Evolutionary conservation across 2,888 invertebrate genomes (phyloP), one percentile per base, ranked within the genome.

Genomic region (Exocentrus adspersus): DNA sequence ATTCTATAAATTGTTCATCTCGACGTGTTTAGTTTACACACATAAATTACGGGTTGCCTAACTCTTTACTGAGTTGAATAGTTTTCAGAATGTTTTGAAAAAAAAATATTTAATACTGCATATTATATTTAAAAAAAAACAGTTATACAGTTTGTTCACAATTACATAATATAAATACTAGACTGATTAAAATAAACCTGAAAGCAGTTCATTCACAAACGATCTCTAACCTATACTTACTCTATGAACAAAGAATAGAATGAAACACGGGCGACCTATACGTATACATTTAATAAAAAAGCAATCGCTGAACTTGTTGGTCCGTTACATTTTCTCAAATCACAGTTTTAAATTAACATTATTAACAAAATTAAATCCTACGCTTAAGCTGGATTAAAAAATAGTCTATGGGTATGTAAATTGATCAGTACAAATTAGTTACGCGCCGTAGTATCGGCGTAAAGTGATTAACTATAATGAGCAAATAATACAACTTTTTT

Each of bases 301-400:
- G 67, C 64, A 53, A 60, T 42, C 14, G 28, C 48, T 46, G 45
- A 37, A 30, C 50, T 19, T 51, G 56, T 69, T 67, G 67, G 69
- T 69, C 65, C 67, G 45, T 64, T 60, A 60, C 52, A 68, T 57
- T 64, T 64, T 45, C 57, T 59, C 43, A 66, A 70, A 70, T 70
- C 70, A 70, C 70, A 70, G 70, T 62, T 66, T 64, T 67, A 63
- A 67, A 67, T 67, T 56, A 67, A 65, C 53, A 63, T 41, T n/a
- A n/a, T n/a, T 42, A 53, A 53, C 41, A 53, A 64, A 65, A 61
- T 51, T 59, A 41, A 58, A 57, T 56, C 46, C 57, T 62, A 60
- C 62, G 60, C 61, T 37, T 65, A 62, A 45, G 42, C 57, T 65
- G 58, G 60, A 63, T 45, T 54, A 54, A 62, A n/a, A 52, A 59